A percentile compares a stretch with the other conserved stretches of the same genome.
These are phyloP conservation scores for Scaptodrosophila latifasciaeformis DNA, from an alignment of 2,888 invertebrate species.

Conservation along the genomic window DNA sequence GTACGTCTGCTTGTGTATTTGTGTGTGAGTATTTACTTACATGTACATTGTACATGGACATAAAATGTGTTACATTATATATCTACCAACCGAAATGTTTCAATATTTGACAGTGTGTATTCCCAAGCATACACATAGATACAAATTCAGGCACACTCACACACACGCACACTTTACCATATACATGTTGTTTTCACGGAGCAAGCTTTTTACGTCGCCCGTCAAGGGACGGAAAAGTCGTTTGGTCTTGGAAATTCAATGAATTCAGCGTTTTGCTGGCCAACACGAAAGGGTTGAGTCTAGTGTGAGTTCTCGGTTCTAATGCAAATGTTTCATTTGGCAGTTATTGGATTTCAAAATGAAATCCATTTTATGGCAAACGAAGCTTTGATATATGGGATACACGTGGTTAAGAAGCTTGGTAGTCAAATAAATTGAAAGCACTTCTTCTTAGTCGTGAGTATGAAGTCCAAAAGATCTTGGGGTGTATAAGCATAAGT, in stretches of 20 bases:
- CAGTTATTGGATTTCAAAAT: conserved; percentile 70
- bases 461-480: too few relatives aligned
- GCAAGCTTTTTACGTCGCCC: too few relatives aligned
- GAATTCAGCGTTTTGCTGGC: conserved; percentile 14
- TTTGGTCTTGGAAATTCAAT: background rate
- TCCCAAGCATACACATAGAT: conserved; percentile 12
- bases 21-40: conserved; percentile 29
- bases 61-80: conserved; percentile 43
- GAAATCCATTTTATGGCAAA: conserved; percentile 65
- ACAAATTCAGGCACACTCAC: conserved; percentile 14
- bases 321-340: conserved; percentile 47
- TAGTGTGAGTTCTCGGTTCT: conserved; percentile 2
- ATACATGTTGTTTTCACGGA: too few relatives aligned
- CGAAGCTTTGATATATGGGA: conserved; percentile 63
- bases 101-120: conserved; percentile 34
- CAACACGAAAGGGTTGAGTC: conserved; percentile 46
- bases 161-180: background rate
- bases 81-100: conserved; percentile 43
- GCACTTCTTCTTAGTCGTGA: too few relatives aligned
- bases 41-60: conserved; percentile 14
- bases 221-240: too few relatives aligned
- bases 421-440: conserved; percentile 64
- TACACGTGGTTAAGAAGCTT: conserved; percentile 48
- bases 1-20: conserved; percentile 26
- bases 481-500: too few relatives aligned